These are phyloP conservation scores for Diplolepis rosae DNA, from an alignment of 2,888 invertebrate species.

Conservation along the genomic window DNA sequence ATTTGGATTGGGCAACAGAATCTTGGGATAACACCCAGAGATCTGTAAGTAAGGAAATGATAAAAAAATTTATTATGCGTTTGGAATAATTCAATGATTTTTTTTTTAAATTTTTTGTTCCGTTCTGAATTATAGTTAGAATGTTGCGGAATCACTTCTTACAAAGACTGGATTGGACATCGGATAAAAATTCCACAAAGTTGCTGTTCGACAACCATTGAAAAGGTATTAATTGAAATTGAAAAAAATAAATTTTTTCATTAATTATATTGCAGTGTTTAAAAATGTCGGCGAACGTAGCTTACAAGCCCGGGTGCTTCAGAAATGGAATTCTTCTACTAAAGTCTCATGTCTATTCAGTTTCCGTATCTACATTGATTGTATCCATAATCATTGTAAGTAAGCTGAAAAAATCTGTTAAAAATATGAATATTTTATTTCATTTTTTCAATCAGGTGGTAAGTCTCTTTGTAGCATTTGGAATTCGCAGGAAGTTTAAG, in stretches of 20 bases:
- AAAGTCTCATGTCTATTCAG: constrained; percentile 58
- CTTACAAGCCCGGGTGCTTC: constrained; percentile 59
- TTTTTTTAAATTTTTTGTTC: neutral
- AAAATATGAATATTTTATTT: neutral
- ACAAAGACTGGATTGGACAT: constrained; percentile 57
- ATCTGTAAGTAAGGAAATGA: too few relatives aligned
- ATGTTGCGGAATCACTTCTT: constrained; percentile 61
- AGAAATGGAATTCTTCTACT: constrained; percentile 53
- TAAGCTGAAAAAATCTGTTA: neutral
- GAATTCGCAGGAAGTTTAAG: constrained; percentile 50
- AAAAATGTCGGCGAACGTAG: constrained; percentile 53
- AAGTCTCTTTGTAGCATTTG: constrained; percentile 53
- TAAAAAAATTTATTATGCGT: too few relatives aligned
- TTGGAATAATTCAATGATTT: too few relatives aligned
- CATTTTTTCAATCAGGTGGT: constrained; percentile 39
- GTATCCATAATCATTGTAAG: constrained; percentile 55
- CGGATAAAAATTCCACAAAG: constrained; percentile 57
- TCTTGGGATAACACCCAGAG: constrained; percentile 64
- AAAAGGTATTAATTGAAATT: constrained; percentile 48
- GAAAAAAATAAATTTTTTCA: neutral
- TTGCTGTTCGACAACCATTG: constrained; percentile 56
- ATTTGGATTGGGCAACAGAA: constrained; percentile 53
- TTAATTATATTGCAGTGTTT: constrained; percentile 52
- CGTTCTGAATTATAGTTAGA: neutral
- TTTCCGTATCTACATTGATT: constrained; percentile 52